These are phyloP conservation scores for Centropus unirufus DNA, from an alignment of 2,113 vertebrate species.

Conservation along the genomic window DNA sequence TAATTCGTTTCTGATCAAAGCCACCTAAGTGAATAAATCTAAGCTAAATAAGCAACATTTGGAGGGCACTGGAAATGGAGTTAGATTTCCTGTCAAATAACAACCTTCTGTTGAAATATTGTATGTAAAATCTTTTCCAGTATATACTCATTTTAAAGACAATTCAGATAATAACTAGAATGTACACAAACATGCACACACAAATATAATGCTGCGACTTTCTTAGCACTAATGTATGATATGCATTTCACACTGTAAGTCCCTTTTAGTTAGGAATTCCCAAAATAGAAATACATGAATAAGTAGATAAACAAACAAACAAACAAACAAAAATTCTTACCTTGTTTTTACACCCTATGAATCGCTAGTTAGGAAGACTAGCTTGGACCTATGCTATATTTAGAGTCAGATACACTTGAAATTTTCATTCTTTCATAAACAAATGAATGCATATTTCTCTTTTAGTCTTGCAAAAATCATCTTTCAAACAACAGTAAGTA, in stretches of 20 bases:
- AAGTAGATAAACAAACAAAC: neutral
- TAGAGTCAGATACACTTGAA: neutral
- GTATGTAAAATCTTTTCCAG: neutral
- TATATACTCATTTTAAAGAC: neutral
- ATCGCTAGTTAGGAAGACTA: neutral
- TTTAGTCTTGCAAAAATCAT: neutral
- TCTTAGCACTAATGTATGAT: neutral
- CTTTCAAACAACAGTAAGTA: neutral
- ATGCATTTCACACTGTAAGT: neutral
- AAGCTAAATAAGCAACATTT: neutral
- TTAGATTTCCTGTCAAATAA: neutral
- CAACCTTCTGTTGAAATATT: neutral
- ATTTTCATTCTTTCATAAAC: neutral
- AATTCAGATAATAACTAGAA: neutral
- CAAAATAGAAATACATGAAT: neutral
- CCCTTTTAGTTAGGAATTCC: neutral
- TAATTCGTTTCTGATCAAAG: neutral
- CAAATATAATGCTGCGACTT: neutral
- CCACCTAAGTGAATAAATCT: neutral
- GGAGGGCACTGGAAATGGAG: neutral
- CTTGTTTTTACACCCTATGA: neutral
- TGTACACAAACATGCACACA: neutral
- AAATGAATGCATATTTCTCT: neutral
- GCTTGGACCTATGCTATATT: neutral
- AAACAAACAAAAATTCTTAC: no score